These are phyloP conservation scores for Oncorhynchus kisutch DNA, from an alignment of 2,113 vertebrate genomes.

Conservation along the genomic window DNA sequence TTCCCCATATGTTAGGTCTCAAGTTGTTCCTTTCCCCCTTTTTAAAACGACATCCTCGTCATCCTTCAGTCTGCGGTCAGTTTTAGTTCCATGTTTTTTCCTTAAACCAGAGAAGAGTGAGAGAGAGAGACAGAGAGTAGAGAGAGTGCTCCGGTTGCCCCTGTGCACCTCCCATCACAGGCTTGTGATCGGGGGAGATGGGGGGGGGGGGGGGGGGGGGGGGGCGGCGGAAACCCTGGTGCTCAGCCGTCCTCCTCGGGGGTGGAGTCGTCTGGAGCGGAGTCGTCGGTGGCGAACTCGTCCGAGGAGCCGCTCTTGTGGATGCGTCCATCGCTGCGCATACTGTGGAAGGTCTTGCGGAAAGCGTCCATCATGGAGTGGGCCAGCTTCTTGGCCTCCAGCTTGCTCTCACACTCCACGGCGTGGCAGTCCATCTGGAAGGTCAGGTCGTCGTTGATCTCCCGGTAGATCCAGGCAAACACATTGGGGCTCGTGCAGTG, in stretches of 20 bases:
- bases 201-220: constrained; percentile 6
- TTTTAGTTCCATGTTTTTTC: constrained; percentile 22
- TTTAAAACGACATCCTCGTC: constrained; percentile 43
- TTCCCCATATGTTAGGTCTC: constrained; percentile 23
- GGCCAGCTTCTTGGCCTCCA: constrained; percentile 97
- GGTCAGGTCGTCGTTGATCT: constrained; percentile 97
- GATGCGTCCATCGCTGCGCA: constrained; percentile 95
- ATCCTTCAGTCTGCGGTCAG: constrained; percentile 29
- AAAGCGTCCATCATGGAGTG: constrained; percentile 99
- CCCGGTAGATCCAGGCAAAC: constrained; percentile 97
- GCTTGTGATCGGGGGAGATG: constrained; percentile 12
- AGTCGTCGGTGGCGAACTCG: constrained; percentile 83
- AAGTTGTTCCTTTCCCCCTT: constrained; percentile 54
- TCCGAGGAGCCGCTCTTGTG: constrained; percentile 90
- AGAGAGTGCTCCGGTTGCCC: constrained; percentile 41
- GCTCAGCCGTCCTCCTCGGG: constrained; percentile 67
- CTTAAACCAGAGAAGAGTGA: constrained; percentile 39
- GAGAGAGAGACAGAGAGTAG: constrained; percentile 7
- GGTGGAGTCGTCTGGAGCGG: constrained; percentile 80
- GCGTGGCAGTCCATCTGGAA: constrained; percentile 99
- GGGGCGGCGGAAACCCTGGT: background rate
- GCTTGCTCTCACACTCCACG: constrained; percentile 94
- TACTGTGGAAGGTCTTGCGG: constrained; percentile 98
- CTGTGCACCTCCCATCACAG: constrained; percentile 61
- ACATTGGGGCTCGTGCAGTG: constrained; percentile 91